These are phyloP conservation scores for Limosa lapponica DNA, from an alignment of 2,797 vertebrate species.

Conservation along the genomic window DNA sequence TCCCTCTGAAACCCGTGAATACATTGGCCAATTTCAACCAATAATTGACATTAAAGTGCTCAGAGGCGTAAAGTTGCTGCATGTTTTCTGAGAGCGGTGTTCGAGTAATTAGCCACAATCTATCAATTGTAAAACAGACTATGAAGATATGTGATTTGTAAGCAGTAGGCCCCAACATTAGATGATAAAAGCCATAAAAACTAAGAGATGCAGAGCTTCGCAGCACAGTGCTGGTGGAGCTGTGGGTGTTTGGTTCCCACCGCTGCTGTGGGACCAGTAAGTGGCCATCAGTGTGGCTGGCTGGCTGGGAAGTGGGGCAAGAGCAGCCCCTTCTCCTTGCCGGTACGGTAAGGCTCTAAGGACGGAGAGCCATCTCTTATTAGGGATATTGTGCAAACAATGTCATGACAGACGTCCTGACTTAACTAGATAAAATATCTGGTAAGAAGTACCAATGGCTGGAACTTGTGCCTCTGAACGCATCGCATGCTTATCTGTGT, in stretches of 20 bases:
- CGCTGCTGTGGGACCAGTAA: neutral
- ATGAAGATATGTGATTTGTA: neutral
- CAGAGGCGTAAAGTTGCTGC: neutral
- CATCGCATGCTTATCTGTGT: fast-evolving
- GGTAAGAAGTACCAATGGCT: neutral
- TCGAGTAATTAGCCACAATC: neutral
- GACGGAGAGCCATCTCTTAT: neutral
- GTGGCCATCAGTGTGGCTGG: neutral
- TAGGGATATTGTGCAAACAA: neutral
- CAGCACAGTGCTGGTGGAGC: neutral
- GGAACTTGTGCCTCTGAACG: neutral
- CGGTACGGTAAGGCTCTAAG: neutral
- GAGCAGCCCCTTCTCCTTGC: neutral
- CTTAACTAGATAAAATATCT: neutral
- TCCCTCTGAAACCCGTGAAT: neutral
- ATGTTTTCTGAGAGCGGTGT: neutral
- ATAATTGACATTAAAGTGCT: neutral
- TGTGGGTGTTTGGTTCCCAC: neutral
- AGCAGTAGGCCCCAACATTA: neutral
- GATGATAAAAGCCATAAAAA: neutral
- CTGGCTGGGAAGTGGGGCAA: neutral
- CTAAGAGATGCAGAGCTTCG: neutral
- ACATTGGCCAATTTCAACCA: neutral
- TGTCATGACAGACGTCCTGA: neutral
- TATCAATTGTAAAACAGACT: neutral